Percentiles rank a stretch among this genome's conserved stretches.
Evolutionary conservation across 2,888 invertebrate genomes (phyloP).

Genomic region (Campopleginae sp.): DNA sequence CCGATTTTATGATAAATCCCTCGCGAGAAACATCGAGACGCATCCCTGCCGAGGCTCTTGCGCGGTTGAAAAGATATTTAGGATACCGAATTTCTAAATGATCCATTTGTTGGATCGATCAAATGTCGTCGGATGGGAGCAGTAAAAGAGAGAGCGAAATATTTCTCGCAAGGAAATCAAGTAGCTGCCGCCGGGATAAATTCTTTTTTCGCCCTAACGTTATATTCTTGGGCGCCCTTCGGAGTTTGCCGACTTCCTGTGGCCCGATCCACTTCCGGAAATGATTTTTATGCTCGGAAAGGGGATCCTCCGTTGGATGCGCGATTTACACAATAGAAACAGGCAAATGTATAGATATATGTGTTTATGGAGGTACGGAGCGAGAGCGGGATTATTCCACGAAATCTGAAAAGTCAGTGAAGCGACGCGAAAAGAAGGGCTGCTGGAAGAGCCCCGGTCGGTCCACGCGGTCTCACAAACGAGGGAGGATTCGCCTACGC

Average conservation of each 20-base stretch:
- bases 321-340: background rate
- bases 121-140: background rate
- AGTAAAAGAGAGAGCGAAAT: slow-evolving; percentile 1
- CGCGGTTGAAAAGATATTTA: background rate
- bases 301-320: too few relatives aligned
- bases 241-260: slow-evolving; percentile 76
- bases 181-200: slow-evolving; percentile 40
- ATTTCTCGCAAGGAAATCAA: slow-evolving; percentile 54
- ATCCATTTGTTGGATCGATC: too few relatives aligned
- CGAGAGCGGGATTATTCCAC: slow-evolving; percentile 79
- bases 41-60: background rate
- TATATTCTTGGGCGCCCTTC: slow-evolving; percentile 43
- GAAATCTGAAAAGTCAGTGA: slow-evolving; percentile 82
- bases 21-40: slow-evolving; percentile 67
- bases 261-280: slow-evolving; percentile 79
- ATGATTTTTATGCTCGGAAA: slow-evolving; percentile 79
- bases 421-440: slow-evolving; percentile 70
- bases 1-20: slow-evolving; percentile 76
- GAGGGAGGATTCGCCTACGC: slow-evolving; percentile 44
- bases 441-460: slow-evolving; percentile 6
- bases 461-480: background rate
- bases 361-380: slow-evolving; percentile 38
- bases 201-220: slow-evolving; percentile 41
- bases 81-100: too few relatives aligned
- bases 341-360: background rate